Conservation (phyloP, 2,797 vertebrate genomes). For the Danio kyathit region DNA sequence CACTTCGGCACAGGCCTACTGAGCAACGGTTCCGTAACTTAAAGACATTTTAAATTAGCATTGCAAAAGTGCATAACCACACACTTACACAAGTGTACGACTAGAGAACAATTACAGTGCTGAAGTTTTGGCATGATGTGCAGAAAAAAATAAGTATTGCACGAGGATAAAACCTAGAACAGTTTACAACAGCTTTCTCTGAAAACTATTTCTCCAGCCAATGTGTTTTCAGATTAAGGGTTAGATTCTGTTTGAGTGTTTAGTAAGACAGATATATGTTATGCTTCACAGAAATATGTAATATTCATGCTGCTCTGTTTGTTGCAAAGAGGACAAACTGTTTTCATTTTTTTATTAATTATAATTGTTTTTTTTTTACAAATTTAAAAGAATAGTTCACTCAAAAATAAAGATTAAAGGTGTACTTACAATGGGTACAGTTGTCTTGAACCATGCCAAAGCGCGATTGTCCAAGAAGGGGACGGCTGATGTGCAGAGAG, state of each 20-base stretch:
- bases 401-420: no score
- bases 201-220: background rate
- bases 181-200: background rate
- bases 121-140: slow-evolving; percentile 7
- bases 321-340: no score
- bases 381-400: no score
- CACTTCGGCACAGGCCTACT: slow-evolving; percentile 28
- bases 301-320: no score
- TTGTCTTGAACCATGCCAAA: no score
- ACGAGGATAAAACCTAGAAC: background rate
- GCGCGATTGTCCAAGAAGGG: no score
- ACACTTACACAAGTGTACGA: slow-evolving; percentile 21
- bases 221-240: background rate
- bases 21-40: slow-evolving; percentile 32
- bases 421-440: no score
- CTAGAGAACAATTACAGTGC: slow-evolving; percentile 10
- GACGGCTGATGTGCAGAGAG: no score
- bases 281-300: no score
- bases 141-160: background rate
- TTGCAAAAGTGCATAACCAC: slow-evolving; percentile 34
- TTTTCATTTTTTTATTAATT: no score
- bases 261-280: background rate
- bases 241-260: background rate
- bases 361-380: no score
- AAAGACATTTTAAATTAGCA: slow-evolving; percentile 29